Evolutionary conservation across 1,140 invertebrate species (phyloP).

Genomic region (Eueides isabella): DNA sequence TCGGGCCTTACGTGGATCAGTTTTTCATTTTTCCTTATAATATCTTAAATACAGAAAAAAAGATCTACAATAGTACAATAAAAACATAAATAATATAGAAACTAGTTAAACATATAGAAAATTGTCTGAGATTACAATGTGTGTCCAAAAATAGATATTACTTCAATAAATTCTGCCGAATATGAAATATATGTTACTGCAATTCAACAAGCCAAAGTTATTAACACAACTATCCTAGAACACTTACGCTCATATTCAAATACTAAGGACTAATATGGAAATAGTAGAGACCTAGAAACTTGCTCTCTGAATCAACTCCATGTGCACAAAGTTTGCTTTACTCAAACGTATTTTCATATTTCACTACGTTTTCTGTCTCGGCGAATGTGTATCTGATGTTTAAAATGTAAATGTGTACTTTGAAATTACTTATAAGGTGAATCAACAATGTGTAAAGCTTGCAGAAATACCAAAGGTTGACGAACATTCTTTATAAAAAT

Average conservation of each 20-base stretch:
- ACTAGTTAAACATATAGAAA: too few species aligned
- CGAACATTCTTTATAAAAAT: neutral
- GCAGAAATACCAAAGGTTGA: neutral
- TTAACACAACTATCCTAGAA: slow-evolving; percentile 10
- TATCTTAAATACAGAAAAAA: too few species aligned
- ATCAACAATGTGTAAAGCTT: neutral
- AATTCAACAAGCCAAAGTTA: neutral
- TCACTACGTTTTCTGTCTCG: neutral
- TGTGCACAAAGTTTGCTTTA: neutral
- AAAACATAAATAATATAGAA: neutral
- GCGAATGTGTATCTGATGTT: neutral
- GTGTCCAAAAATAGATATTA: too few species aligned
- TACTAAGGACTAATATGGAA: slow-evolving; percentile 13
- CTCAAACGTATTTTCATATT: slow-evolving; percentile 12
- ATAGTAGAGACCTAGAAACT: slow-evolving; percentile 8
- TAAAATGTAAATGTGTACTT: slow-evolving; percentile 6
- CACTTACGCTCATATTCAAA: slow-evolving; percentile 5
- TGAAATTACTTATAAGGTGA: slow-evolving; percentile 8
- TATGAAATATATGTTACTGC: neutral
- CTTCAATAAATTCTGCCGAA: neutral
- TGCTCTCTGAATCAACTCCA: neutral
- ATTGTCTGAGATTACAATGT: too few species aligned
- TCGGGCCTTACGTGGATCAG: too few species aligned
- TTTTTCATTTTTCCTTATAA: too few species aligned
- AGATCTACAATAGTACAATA: too few species aligned